Conservation (phyloP, 2,797 vertebrate genomes). For the Pantherophis vulpinus region DNA sequence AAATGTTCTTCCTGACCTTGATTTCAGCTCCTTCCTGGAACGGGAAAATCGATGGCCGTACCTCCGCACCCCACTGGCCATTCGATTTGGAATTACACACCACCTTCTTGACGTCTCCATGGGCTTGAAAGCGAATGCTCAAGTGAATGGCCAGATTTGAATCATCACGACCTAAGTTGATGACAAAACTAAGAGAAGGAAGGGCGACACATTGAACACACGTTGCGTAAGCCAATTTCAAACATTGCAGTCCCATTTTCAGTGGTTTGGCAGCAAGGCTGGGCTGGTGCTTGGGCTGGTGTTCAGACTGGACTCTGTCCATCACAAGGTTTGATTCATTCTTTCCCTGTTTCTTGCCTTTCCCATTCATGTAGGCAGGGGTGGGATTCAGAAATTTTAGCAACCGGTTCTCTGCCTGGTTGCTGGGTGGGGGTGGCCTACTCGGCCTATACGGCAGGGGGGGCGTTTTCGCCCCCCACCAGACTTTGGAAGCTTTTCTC, state of each 20-base stretch:
- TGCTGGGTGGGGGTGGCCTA: too few relatives aligned
- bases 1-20: slow-evolving; percentile 59
- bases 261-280: not conserved
- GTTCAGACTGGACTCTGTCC: not conserved
- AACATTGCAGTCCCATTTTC: not conserved
- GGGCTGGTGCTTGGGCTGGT: not conserved
- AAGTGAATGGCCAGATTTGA: slow-evolving; percentile 72
- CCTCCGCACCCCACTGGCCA: slow-evolving; percentile 66
- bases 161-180: slow-evolving; percentile 72
- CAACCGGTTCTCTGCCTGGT: too few relatives aligned
- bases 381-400: too few relatives aligned
- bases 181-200: slow-evolving; percentile 61
- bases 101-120: slow-evolving; percentile 62
- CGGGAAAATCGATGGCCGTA: slow-evolving; percentile 68
- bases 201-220: not conserved
- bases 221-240: not conserved
- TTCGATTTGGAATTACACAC: slow-evolving; percentile 72
- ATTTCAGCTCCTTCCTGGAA: slow-evolving; percentile 65
- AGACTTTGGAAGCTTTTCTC: too few relatives aligned
- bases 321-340: not conserved
- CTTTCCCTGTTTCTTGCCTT: not conserved
- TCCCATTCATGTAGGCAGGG: not conserved
- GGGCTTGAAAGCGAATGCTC: slow-evolving; percentile 71
- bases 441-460: accelerated
- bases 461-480: too few relatives aligned